phyloP scores from a whole-genome alignment of 1,140 invertebrate genomes.

The Ceratosolen solmsi region DNA sequence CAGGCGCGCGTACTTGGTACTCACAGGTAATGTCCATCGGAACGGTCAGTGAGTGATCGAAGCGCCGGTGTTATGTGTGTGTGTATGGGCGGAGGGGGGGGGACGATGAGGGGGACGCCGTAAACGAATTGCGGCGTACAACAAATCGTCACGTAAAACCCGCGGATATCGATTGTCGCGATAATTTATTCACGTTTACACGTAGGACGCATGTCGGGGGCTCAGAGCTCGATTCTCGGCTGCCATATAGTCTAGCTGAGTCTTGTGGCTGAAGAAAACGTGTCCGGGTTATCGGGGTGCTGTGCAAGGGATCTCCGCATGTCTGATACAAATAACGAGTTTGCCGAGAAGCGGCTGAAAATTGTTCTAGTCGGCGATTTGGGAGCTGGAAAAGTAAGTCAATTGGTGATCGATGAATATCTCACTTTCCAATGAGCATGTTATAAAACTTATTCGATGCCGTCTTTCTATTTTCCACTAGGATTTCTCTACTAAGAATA shows the following conservation, averaged over 20 bases:
- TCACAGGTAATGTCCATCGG: not conserved
- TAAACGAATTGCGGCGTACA: not conserved
- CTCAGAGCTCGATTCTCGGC: not conserved
- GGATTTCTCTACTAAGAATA: too few relatives aligned
- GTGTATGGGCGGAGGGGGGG: too few relatives aligned
- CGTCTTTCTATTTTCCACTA: too few relatives aligned
- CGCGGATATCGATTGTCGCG: slow-evolving; percentile 25
- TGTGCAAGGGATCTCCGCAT: not conserved
- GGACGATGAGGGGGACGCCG: too few relatives aligned
- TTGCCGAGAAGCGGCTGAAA: slow-evolving; percentile 82
- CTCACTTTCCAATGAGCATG: too few relatives aligned
- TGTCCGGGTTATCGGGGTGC: too few relatives aligned
- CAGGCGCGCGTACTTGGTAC: not conserved
- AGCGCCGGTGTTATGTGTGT: not conserved
- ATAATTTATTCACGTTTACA: slow-evolving; percentile 47
- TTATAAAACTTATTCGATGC: too few relatives aligned
- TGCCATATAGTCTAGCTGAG: not conserved
- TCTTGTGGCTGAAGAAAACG: too few relatives aligned
- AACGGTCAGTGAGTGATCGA: not conserved
- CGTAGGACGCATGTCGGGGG: not conserved
- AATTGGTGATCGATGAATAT: too few relatives aligned
- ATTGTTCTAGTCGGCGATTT: slow-evolving; percentile 87
- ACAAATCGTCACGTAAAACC: slow-evolving; percentile 21
- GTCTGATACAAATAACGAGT: slow-evolving; percentile 73
- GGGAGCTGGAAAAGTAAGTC: slow-evolving; percentile 86